Base-by-base conservation (phyloP, 2,113 vertebrate species). In the Lasiurus cinereus region DNA sequence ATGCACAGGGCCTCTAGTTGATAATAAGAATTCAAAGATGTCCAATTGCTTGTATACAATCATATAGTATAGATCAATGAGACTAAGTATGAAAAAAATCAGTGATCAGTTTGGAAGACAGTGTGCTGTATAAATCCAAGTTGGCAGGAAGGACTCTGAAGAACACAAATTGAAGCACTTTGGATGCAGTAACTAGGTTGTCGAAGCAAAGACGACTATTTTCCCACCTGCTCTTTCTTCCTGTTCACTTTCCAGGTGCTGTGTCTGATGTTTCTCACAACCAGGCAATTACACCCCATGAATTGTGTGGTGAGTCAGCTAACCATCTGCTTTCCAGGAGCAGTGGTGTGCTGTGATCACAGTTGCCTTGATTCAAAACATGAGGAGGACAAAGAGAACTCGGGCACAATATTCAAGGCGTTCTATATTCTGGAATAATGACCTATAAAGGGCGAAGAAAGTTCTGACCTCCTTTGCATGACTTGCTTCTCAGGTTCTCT, bases 271-370 rank as follows among this genome's bases (percentile, higher is more conserved):
- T 92, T 92, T 59, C 76, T 93, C 83, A 93, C 18, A 83, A 84
- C 69, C 46, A 95, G 64, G 85, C 77, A 95, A 95, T 97, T 91
- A 82, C 16, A 62, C 5, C 13, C 72, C 21, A n/a, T 48, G 82
- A 94, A 96, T 66, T 73, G 33, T 83, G n/a, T 73, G 39, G 92
- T 91, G 95, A 91, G 88, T 93, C 90, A 96, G 50, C 90, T 80
- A 96, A 87, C 95, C 94, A 92, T 91, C 94, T 96, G 85, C 86
- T 94, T 95, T 92, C 70, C 31, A 84, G 21, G 66, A 93, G 83
- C 29, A 90, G 70, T 94, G 77, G 54, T 62, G 52, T 69, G 31
- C 80, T 70, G 14, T 52, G 72, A 76, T 94, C 69, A 78, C 74
- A 92, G 67, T 94, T 90, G 92, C 91, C 67, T 96, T 91, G 7